phyloP scores from a whole-genome alignment of 2,113 vertebrate genomes.

The Mus pahari region DNA sequence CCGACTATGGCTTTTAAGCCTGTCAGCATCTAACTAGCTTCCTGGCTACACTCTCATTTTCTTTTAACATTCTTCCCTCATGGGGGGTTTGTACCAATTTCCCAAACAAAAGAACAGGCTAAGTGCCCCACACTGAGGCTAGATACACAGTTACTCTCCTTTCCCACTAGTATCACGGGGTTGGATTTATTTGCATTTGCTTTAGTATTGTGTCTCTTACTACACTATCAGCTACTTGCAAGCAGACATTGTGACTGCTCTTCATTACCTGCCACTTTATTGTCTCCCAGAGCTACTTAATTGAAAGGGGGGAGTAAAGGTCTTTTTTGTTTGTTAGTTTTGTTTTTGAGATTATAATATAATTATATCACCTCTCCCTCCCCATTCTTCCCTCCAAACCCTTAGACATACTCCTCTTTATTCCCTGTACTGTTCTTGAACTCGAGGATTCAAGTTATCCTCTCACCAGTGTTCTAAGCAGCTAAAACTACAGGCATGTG shows the following conservation, averaged over 20 bases:
- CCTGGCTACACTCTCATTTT: constrained; percentile 2
- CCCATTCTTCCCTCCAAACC: background rate
- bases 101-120: constrained; percentile 9
- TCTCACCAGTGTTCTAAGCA: background rate
- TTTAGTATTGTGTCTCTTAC: constrained; percentile 18
- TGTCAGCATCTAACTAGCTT: background rate
- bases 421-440: background rate
- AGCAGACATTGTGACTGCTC: constrained; percentile 44
- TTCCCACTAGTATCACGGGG: background rate
- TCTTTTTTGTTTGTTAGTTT: background rate
- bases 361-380: background rate
- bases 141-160: constrained; percentile 18
- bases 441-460: background rate
- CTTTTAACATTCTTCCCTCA: constrained; percentile 10
- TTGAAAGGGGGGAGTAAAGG: constrained; percentile 17
- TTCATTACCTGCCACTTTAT: constrained; percentile 29
- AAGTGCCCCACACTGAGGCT: background rate
- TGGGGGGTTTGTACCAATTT: constrained; percentile 55
- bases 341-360: background rate
- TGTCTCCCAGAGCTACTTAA: constrained; percentile 61
- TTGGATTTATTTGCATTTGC: background rate
- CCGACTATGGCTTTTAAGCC: too few relatives aligned
- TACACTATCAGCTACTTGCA: constrained; percentile 12
- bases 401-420: background rate
- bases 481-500: background rate